Conservation (phyloP, 2,888 invertebrate species). For the Cerastis leucographa region DNA sequence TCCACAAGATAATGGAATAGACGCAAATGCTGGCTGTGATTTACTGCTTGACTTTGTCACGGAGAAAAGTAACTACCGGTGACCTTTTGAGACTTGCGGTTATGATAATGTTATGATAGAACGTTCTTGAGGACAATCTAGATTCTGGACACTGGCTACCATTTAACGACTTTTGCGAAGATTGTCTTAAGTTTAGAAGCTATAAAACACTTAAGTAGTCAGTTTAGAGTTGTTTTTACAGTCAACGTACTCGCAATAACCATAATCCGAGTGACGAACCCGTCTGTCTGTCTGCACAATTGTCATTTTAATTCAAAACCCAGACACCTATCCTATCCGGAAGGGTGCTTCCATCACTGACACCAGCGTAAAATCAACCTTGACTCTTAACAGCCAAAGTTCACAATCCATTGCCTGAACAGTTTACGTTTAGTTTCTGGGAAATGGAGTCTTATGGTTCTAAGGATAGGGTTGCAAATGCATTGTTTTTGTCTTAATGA, state of each 20-base stretch:
- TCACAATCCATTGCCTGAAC: constrained; percentile 23
- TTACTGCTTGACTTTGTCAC: constrained; percentile 46
- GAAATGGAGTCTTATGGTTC: neutral
- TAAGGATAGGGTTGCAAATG: constrained; percentile 52
- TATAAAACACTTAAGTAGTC: neutral
- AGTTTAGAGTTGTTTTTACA: neutral
- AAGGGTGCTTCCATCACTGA: constrained; percentile 47
- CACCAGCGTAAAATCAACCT: constrained; percentile 27
- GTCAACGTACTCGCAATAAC: constrained; percentile 37
- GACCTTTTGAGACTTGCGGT: constrained; percentile 26
- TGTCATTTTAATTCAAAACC: constrained; percentile 78
- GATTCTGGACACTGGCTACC: constrained; percentile 20
- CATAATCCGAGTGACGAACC: constrained; percentile 50
- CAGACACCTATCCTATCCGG: constrained; percentile 77
- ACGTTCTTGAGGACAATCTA: constrained; percentile 12
- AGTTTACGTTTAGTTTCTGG: neutral
- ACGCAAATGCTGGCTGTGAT: constrained; percentile 43
- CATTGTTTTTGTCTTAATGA: constrained; percentile 38
- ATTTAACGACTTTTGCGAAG: constrained; percentile 7
- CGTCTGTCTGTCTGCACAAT: constrained; percentile 54
- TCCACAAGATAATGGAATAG: constrained; percentile 50
- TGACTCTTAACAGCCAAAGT: neutral
- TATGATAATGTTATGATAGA: constrained; percentile 22
- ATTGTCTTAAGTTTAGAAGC: constrained; percentile 5
- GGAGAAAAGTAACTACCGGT: constrained; percentile 37